These are phyloP conservation scores for Drosophila stalkeri DNA, from an alignment of 2,888 invertebrate genomes.

Conservation along the genomic window DNA sequence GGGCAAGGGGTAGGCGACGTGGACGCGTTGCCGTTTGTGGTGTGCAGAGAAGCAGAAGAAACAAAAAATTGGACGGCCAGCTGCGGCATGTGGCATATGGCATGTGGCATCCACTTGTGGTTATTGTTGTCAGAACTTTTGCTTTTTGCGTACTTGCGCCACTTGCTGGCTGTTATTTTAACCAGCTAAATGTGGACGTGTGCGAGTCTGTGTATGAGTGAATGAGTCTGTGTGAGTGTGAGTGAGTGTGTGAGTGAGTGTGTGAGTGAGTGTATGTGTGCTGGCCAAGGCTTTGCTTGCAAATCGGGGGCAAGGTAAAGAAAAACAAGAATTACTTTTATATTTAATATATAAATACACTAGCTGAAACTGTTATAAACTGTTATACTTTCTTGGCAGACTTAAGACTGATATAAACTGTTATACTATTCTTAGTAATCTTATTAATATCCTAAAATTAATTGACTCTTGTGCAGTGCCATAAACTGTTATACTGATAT, in stretches of 20 bases:
- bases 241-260: not conserved
- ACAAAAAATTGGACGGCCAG: constrained; percentile 55
- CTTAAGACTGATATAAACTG: not conserved
- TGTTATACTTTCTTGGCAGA: not conserved
- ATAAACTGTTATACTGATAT: not conserved
- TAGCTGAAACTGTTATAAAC: constrained; percentile 1
- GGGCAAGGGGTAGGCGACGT: not conserved
- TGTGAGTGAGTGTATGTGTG: not conserved
- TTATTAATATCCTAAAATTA: no score
- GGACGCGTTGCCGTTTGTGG: constrained; percentile 1
- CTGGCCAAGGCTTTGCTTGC: constrained; percentile 19
- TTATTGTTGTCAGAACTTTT: constrained; percentile 75
- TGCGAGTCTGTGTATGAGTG: not conserved
- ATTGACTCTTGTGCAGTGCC: no score
- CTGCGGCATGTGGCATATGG: constrained; percentile 48
- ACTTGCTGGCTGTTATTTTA: constrained; percentile 58
- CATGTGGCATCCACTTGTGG: constrained; percentile 77
- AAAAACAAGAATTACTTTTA: constrained; percentile 13
- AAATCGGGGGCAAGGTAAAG: constrained; percentile 66
- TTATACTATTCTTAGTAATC: no score
- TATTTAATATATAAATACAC: constrained; percentile 10
- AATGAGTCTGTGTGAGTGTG: not conserved
- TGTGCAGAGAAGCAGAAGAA: constrained; percentile 9
- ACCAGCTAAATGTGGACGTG: constrained; percentile 19
- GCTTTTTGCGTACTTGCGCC: constrained; percentile 24